Conservation (phyloP, 2,797 vertebrate species). For the Coregonus suidteri region DNA sequence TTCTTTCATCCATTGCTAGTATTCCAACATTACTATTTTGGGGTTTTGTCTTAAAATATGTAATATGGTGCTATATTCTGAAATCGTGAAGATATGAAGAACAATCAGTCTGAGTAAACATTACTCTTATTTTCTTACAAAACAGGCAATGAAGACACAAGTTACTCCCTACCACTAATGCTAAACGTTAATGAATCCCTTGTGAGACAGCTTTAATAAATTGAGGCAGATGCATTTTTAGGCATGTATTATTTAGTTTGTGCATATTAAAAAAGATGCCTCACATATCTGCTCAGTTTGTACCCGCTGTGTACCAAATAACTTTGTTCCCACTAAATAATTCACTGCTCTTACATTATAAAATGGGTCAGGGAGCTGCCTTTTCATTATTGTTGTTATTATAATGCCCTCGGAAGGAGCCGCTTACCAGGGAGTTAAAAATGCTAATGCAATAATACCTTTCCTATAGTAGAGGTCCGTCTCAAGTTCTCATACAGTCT, state of each 20-base stretch:
- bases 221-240: conserved; percentile 72
- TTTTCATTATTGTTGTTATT: conserved; percentile 70
- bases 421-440: conserved; percentile 32
- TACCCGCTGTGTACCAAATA: conserved; percentile 80
- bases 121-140: conserved; percentile 49
- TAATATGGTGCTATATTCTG: conserved; percentile 54
- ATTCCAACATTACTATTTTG: conserved; percentile 55
- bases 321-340: conserved; percentile 80
- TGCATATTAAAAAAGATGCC: conserved; percentile 77
- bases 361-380: conserved; percentile 74
- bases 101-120: conserved; percentile 54
- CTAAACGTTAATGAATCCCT: conserved; percentile 69
- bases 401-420: conserved; percentile 47
- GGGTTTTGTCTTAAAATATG: conserved; percentile 63
- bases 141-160: conserved; percentile 63
- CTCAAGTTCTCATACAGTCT: background rate
- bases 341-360: conserved; percentile 75
- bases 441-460: conserved; percentile 35
- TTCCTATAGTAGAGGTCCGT: too few species aligned
- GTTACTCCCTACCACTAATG: conserved; percentile 58
- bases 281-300: conserved; percentile 69
- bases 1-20: conserved; percentile 57
- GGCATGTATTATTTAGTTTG: conserved; percentile 76
- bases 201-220: conserved; percentile 70
- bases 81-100: conserved; percentile 64